Percentiles rank a stretch among this genome's conserved stretches.
Evolutionary conservation across 1,140 invertebrate species (phyloP).

Genomic region (Stenopsyche tienmushanensis): DNA sequence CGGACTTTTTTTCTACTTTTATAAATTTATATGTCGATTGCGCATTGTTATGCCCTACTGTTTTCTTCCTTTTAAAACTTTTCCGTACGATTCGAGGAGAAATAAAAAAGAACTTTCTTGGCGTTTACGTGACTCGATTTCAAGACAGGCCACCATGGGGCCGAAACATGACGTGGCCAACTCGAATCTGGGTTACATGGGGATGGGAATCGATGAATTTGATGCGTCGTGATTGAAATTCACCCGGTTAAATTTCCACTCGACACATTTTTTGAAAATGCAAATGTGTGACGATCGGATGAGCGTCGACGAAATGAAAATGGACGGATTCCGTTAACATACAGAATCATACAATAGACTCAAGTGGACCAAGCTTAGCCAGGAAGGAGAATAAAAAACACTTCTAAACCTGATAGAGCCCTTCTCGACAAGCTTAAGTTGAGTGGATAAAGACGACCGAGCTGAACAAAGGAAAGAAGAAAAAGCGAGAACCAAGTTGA

Average conservation of each 20-base stretch:
- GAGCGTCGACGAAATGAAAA: too few species aligned
- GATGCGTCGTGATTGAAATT: too few species aligned
- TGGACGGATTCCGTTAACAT: too few species aligned
- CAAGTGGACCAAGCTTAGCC: too few species aligned
- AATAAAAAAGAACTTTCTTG: conserved; percentile 3
- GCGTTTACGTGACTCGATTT: conserved; percentile 17
- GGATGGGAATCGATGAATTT: too few species aligned
- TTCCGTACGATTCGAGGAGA: conserved; percentile 1
- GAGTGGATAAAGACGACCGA: conserved; percentile 4
- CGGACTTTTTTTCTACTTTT: not conserved
- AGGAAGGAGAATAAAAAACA: not conserved
- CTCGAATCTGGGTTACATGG: too few species aligned
- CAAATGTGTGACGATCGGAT: too few species aligned
- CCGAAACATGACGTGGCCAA: too few species aligned
- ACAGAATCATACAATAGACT: too few species aligned
- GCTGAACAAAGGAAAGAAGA: not conserved
- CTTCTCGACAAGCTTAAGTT: not conserved
- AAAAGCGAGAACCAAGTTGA: not conserved
- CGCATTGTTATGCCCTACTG: conserved; percentile 4
- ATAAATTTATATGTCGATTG: conserved; percentile 4
- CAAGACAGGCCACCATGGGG: not conserved
- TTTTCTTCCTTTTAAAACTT: conserved; percentile 1
- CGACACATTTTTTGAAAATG: too few species aligned
- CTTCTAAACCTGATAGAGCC: not conserved
- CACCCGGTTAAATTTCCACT: too few species aligned